Percentiles rank a stretch among this genome's conserved stretches.
These are phyloP conservation scores for Eueremaeus valkanovi DNA, from an alignment of 2,888 invertebrate species.

Conservation along the genomic window DNA sequence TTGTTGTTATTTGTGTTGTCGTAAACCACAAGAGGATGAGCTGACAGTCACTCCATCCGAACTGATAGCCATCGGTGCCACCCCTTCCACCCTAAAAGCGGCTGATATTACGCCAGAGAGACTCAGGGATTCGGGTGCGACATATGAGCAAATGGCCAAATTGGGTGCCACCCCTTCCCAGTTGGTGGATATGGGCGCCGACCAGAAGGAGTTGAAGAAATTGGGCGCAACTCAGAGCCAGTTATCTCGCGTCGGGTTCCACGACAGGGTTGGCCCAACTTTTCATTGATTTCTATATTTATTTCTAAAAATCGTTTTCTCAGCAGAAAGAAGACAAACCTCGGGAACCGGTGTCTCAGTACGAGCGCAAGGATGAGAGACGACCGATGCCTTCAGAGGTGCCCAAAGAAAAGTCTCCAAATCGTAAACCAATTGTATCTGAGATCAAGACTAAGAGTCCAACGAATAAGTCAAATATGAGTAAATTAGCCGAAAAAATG, in stretches of 20 bases:
- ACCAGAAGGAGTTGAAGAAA: neutral
- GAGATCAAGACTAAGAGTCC: neutral
- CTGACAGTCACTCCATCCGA: constrained; percentile 8
- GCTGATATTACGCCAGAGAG: neutral
- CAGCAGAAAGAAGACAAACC: neutral
- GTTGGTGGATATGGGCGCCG: neutral
- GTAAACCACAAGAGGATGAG: neutral
- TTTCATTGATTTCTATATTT: neutral
- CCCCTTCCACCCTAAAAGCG: constrained; percentile 5
- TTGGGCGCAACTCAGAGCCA: constrained; percentile 20
- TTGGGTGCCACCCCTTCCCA: constrained; percentile 15
- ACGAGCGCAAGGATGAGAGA: neutral
- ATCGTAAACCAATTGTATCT: too few species aligned
- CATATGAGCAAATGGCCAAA: neutral
- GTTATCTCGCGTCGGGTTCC: constrained; percentile 8
- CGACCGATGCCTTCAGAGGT: neutral
- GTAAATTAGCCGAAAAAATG: neutral
- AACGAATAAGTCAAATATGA: neutral
- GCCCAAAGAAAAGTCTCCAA: neutral
- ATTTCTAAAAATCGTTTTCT: neutral
- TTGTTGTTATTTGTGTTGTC: neutral
- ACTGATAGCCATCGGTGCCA: constrained; percentile 15
- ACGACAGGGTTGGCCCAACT: neutral
- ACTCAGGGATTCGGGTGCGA: neutral
- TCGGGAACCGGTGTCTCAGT: neutral